phyloP scores from a whole-genome alignment of 2,888 invertebrate genomes.

The Amitus sp. region DNA sequence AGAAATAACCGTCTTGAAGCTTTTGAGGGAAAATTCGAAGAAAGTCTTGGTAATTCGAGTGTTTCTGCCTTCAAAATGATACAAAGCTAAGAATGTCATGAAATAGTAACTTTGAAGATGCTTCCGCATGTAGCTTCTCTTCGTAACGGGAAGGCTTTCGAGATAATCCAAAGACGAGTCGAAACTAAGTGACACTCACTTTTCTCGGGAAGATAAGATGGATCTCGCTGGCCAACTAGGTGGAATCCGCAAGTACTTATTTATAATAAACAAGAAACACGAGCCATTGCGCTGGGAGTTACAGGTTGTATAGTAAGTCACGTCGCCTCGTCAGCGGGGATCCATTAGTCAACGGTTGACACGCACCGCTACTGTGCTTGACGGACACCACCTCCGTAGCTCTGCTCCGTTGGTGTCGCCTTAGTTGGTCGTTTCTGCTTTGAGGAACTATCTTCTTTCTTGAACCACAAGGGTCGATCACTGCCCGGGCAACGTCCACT shows the following conservation, averaged over 20 bases:
- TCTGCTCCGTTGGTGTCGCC: slow-evolving; percentile 20
- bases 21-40: no score
- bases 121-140: no score
- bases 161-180: slow-evolving; percentile 11
- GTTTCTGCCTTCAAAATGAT: no score
- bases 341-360: slow-evolving; percentile 41
- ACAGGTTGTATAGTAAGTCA: slow-evolving; percentile 27
- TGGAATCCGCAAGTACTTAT: slow-evolving; percentile 20
- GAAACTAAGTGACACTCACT: slow-evolving; percentile 10
- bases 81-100: no score
- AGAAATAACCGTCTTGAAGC: no score
- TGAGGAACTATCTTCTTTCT: slow-evolving; percentile 29
- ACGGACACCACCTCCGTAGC: slow-evolving; percentile 23
- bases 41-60: no score
- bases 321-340: slow-evolving; percentile 29
- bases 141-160: slow-evolving; percentile 7
- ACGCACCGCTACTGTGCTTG: slow-evolving; percentile 38
- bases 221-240: slow-evolving; percentile 5
- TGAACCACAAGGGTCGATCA: slow-evolving; percentile 24
- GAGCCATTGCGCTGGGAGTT: slow-evolving; percentile 4
- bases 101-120: no score
- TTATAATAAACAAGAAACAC: slow-evolving; percentile 24
- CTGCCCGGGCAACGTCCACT: slow-evolving; percentile 36
- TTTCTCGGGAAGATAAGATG: slow-evolving; percentile 9
- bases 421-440: slow-evolving; percentile 32